These are phyloP conservation scores for Coluber constrictor DNA, from an alignment of 2,797 vertebrate species.

Conservation along the genomic window DNA sequence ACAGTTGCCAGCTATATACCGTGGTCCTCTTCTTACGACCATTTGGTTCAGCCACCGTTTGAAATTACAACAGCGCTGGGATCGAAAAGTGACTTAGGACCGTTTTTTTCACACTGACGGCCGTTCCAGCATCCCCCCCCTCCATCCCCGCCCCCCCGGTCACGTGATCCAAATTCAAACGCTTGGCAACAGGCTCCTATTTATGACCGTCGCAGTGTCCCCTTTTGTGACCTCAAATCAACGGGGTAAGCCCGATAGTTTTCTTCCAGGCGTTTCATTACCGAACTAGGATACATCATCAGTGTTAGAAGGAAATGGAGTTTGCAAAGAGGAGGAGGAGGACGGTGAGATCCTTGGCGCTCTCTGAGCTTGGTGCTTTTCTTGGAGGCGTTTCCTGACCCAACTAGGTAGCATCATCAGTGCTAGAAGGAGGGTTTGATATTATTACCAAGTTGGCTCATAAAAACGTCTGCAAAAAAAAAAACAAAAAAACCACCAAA, in stretches of 20 bases:
- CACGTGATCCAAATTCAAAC: too few relatives aligned
- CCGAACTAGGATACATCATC: too few relatives aligned
- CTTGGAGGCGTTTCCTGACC: not conserved
- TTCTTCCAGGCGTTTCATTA: too few relatives aligned
- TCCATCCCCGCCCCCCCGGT: too few relatives aligned
- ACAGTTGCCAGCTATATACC: not conserved
- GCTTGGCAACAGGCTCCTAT: too few relatives aligned
- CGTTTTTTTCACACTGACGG: not conserved
- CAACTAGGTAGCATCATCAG: not conserved
- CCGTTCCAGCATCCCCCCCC: too few relatives aligned
- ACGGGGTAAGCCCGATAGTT: not conserved
- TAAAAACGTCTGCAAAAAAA: not conserved
- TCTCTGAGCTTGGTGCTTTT: not conserved
- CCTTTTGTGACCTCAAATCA: not conserved
- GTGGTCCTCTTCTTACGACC: not conserved
- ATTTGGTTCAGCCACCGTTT: not conserved
- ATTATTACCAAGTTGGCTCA: not conserved
- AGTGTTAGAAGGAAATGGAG: too few relatives aligned
- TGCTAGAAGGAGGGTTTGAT: not conserved
- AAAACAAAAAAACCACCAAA: not conserved
- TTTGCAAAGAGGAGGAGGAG: too few relatives aligned
- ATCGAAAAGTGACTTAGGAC: too few relatives aligned
- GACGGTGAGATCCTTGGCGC: not conserved
- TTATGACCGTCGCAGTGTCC: too few relatives aligned
- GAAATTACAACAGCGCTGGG: not conserved